These are phyloP conservation scores for Lophius piscatorius DNA, from an alignment of 2,113 vertebrate species.

Conservation along the genomic window DNA sequence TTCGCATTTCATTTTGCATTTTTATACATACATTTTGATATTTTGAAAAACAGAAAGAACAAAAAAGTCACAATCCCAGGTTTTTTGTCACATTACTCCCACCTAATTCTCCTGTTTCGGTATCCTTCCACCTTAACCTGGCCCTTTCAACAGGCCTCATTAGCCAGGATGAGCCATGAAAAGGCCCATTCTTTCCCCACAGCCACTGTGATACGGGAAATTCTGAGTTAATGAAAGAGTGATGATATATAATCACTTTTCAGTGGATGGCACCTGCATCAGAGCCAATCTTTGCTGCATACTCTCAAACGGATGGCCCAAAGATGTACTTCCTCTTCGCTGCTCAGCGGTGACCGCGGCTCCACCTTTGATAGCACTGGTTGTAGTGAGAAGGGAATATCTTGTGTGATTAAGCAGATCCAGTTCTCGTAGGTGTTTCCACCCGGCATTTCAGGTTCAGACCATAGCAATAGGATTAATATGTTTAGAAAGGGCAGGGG, in stretches of 20 bases:
- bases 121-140: constrained; percentile 60
- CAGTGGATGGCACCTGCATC: constrained; percentile 65
- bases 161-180: constrained; percentile 63
- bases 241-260: constrained; percentile 77
- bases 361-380: constrained; percentile 53
- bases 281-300: constrained; percentile 31
- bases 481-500: constrained; percentile 62
- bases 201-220: constrained; percentile 60
- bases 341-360: constrained; percentile 6
- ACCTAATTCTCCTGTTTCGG: constrained; percentile 59
- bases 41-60: neutral
- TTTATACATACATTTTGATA: neutral
- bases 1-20: neutral
- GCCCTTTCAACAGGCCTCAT: constrained; percentile 62
- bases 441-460: constrained; percentile 71
- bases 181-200: constrained; percentile 70
- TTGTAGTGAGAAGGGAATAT: constrained; percentile 46
- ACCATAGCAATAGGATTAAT: constrained; percentile 70
- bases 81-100: constrained; percentile 26
- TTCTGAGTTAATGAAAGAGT: constrained; percentile 77
- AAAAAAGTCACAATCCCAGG: constrained; percentile 20
- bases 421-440: constrained; percentile 63
- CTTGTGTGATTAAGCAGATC: constrained; percentile 65
- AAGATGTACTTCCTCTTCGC: constrained; percentile 61
- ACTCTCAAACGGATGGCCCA: constrained; percentile 33